Conservation (phyloP, 2,797 vertebrate species). For the Phalanger gymnotis region DNA sequence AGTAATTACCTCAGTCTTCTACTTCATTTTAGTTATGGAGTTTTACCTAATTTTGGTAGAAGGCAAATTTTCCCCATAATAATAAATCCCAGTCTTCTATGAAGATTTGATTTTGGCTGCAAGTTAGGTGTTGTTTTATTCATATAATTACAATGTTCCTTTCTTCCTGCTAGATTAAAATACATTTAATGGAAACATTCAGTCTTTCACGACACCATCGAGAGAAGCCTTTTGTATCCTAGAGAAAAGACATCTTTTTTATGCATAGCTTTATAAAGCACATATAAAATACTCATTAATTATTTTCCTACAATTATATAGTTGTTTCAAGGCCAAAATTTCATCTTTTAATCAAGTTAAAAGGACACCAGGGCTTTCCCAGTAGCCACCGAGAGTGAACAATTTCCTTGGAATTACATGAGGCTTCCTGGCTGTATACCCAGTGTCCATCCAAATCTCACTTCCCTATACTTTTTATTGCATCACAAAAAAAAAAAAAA, state of each 20-base stretch:
- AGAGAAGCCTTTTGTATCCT: background rate
- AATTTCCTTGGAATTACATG: slow-evolving; percentile 55
- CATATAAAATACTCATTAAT: slow-evolving; percentile 7
- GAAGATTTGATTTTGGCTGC: slow-evolving; percentile 2
- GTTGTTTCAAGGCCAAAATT: slow-evolving; percentile 42
- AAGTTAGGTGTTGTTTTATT: slow-evolving; percentile 27
- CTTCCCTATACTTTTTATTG: slow-evolving; percentile 53
- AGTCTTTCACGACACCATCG: background rate
- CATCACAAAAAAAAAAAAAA: slow-evolving; percentile 63
- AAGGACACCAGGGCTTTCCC: background rate
- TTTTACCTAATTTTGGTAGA: slow-evolving; percentile 14
- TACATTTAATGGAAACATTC: slow-evolving; percentile 21
- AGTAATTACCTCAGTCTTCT: background rate
- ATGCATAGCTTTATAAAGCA: slow-evolving; percentile 21
- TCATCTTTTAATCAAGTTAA: background rate
- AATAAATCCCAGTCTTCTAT: slow-evolving; percentile 5
- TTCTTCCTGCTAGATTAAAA: slow-evolving; percentile 43
- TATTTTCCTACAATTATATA: background rate
- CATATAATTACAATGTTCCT: slow-evolving; percentile 8
- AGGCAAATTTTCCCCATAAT: background rate
- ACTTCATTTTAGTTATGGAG: background rate
- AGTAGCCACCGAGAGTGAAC: slow-evolving; percentile 24
- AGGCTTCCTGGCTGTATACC: slow-evolving; percentile 42
- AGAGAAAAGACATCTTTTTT: slow-evolving; percentile 6
- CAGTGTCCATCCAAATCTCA: slow-evolving; percentile 45